Evolutionary conservation across 1,140 invertebrate species (phyloP).

Genomic region (Lucilia cuprina): DNA sequence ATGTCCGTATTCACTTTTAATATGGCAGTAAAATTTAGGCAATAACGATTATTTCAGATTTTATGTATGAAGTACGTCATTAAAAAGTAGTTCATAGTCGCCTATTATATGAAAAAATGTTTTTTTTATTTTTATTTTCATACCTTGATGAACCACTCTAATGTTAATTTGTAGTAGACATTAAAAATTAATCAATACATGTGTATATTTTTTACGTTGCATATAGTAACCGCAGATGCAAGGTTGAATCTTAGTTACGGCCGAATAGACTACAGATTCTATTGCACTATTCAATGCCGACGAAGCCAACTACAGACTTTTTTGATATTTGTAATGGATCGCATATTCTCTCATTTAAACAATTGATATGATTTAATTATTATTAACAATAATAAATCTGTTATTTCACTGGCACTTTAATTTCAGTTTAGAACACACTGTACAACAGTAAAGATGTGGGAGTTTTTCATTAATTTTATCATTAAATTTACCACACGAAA

Average conservation of each 20-base stretch:
- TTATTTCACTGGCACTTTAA: not conserved
- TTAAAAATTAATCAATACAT: too few species aligned
- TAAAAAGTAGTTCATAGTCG: too few species aligned
- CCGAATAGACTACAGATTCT: conserved; percentile 18
- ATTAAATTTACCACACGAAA: not conserved
- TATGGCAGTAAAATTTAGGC: too few species aligned
- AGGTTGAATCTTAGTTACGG: conserved; percentile 31
- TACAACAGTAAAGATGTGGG: not conserved
- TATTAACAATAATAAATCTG: conserved; percentile 21
- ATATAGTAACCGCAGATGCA: conserved; percentile 27
- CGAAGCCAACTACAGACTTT: conserved; percentile 13
- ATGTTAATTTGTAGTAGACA: too few species aligned
- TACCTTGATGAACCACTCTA: too few species aligned
- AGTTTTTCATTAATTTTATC: not conserved
- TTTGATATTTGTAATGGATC: conserved; percentile 1
- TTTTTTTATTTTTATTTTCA: too few species aligned
- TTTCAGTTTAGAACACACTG: conserved; percentile 14
- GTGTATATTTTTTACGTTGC: not conserved
- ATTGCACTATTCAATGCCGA: conserved; percentile 28
- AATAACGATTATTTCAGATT: too few species aligned
- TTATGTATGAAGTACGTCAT: too few species aligned
- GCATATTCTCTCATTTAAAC: not conserved
- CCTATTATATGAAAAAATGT: too few species aligned
- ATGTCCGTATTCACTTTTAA: too few species aligned
- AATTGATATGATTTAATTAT: conserved; percentile 6